phyloP scores from a whole-genome alignment of 1,140 invertebrate species.

The Gerris buenoi region DNA sequence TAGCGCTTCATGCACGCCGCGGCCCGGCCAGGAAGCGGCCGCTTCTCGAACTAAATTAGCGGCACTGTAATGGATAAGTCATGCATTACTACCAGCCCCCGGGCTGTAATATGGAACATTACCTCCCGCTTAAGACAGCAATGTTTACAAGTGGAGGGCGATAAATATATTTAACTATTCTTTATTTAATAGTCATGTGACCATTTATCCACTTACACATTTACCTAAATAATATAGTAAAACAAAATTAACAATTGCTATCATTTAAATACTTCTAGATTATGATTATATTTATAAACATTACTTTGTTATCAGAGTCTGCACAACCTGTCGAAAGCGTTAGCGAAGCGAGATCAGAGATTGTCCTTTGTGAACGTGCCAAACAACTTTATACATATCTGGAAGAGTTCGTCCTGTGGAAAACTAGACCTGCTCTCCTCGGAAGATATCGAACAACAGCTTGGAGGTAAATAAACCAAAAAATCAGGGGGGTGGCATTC shows the following conservation, averaged over 20 bases:
- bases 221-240: background rate
- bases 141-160: too few species aligned
- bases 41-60: too few species aligned
- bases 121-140: too few species aligned
- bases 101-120: too few species aligned
- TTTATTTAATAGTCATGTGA: too few species aligned
- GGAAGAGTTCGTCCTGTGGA: slow-evolving; percentile 7
- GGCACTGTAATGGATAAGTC: too few species aligned
- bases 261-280: background rate
- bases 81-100: too few species aligned
- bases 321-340: background rate
- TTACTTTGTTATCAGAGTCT: background rate
- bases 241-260: background rate
- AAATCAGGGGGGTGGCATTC: too few species aligned
- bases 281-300: background rate
- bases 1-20: too few species aligned
- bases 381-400: slow-evolving; percentile 8
- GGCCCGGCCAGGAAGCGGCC: too few species aligned
- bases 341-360: slow-evolving; percentile 9
- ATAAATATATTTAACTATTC: too few species aligned
- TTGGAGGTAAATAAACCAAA: slow-evolving; percentile 5
- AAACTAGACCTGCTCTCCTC: background rate
- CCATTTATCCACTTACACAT: background rate
- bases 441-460: background rate
- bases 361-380: slow-evolving; percentile 13